phyloP scores from a whole-genome alignment of 1,140 invertebrate species.

The Mylabris phalerata region DNA sequence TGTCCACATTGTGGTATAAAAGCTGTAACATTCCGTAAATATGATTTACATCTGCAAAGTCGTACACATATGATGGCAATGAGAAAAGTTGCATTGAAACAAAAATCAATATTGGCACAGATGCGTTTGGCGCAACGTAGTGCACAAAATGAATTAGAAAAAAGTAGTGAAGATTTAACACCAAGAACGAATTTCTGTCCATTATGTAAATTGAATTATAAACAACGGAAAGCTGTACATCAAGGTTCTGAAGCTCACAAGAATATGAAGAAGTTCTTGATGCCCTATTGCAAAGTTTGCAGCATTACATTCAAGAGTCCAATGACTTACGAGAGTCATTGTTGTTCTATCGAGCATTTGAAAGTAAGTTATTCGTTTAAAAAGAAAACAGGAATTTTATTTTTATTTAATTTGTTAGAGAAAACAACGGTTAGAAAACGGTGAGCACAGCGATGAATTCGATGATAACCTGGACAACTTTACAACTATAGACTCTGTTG shows the following conservation, averaged over 20 bases:
- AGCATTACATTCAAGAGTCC: conserved; percentile 67
- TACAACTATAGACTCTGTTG: conserved; percentile 74
- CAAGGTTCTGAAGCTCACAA: conserved; percentile 67
- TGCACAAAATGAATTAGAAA: conserved; percentile 62
- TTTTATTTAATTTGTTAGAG: conserved; percentile 40
- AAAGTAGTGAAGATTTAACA: conserved; percentile 56
- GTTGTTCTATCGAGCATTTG: conserved; percentile 70
- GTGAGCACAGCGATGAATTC: conserved; percentile 41
- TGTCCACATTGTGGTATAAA: conserved; percentile 69
- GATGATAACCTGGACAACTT: conserved; percentile 76
- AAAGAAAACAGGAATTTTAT: background rate
- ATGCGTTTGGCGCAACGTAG: conserved; percentile 68
- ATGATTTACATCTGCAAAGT: conserved; percentile 61
- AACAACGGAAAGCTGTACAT: conserved; percentile 64
- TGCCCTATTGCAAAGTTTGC: conserved; percentile 67
- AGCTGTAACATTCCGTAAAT: conserved; percentile 65
- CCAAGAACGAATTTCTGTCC: conserved; percentile 63
- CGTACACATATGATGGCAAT: conserved; percentile 61
- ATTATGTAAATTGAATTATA: conserved; percentile 73
- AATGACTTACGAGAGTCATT: conserved; percentile 74
- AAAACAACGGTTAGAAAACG: conserved; percentile 47
- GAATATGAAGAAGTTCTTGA: conserved; percentile 74
- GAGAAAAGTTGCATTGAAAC: conserved; percentile 60
- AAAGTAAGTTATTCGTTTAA: conserved; percentile 48
- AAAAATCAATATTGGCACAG: conserved; percentile 61